Evolutionary conservation across 2,113 vertebrate genomes (phyloP), one percentile per base, ranked within the genome.

Genomic region (Vimba vimba): DNA sequence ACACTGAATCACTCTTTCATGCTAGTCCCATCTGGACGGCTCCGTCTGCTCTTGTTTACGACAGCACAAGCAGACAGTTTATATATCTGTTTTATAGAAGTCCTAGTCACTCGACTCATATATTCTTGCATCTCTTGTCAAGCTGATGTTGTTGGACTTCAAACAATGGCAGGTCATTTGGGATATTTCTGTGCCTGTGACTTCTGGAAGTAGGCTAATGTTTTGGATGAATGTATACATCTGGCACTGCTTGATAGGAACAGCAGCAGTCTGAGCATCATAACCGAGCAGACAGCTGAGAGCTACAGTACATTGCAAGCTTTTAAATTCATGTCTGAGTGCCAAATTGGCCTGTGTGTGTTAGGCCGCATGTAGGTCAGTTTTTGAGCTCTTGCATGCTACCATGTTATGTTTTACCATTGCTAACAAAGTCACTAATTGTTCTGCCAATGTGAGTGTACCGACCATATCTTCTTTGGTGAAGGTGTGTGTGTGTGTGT

Each of bases 231-330:
- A 59, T 39, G 6, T 82, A 36, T 85, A 21, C 39, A 55, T 23
- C 78, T 89, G 77, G 78, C 71, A 52, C 57, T 27, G 45, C 68
- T 27, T 80, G 85, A 75, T 88, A 76, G 74, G 79, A 74, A 76
- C 69, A 6, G 76, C 79, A 86, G 80, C 60, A 79, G 73, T 60
- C 2, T n/a, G 25, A 69, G 45, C 8, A 6, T 27, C 39, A 17
- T 76, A 78, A 77, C 25, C 27, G 30, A 84, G 62, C 36, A 17
- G 76, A 74, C 78, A 71, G 60, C 86, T 83, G 78, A 82, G 85
- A 88, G 55, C 75, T 77, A 30, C 25, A 33, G n/a, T 77, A 57
- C 43, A 81, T 82, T 50, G 21, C 69, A 43, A 59, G 79, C 43
- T 74, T 79, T 86, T 19, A 75, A 7, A 39, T 30, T 77, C 7